phyloP scores from a whole-genome alignment of 2,888 invertebrate genomes.

The Trachelus stipa region DNA sequence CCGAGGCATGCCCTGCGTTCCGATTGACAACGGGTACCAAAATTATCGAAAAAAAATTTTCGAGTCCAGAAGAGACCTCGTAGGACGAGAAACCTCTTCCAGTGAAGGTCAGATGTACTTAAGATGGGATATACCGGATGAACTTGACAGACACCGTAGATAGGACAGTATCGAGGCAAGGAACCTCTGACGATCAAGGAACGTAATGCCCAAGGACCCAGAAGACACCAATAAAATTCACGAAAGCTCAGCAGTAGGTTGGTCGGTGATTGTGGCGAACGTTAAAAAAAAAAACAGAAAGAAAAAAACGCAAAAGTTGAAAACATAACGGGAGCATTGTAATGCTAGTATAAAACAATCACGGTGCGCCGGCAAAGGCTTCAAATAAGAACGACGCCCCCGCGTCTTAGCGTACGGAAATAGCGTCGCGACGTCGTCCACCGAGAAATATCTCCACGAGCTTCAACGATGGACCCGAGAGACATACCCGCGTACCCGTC shows the following conservation, averaged over 20 bases:
- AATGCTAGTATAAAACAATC: neutral
- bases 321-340: neutral
- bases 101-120: neutral
- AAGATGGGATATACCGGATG: too few species aligned
- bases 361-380: conserved; percentile 27
- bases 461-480: neutral
- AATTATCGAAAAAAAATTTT: neutral
- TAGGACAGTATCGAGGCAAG: neutral
- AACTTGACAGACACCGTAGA: neutral
- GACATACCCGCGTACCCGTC: neutral
- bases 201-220: conserved; percentile 21
- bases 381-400: conserved; percentile 55
- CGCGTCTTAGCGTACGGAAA: conserved; percentile 52
- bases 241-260: neutral
- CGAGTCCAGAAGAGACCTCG: neutral
- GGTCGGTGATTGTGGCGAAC: neutral
- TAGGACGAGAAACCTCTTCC: neutral
- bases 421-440: conserved; percentile 48
- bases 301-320: fast-evolving
- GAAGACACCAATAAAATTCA: conserved; percentile 27
- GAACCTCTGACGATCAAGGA: neutral
- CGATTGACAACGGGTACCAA: neutral
- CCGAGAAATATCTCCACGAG: neutral
- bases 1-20: neutral
- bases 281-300: neutral